phyloP scores from a whole-genome alignment of 2,888 invertebrate genomes.

The Dorcus parallelipipedus region DNA sequence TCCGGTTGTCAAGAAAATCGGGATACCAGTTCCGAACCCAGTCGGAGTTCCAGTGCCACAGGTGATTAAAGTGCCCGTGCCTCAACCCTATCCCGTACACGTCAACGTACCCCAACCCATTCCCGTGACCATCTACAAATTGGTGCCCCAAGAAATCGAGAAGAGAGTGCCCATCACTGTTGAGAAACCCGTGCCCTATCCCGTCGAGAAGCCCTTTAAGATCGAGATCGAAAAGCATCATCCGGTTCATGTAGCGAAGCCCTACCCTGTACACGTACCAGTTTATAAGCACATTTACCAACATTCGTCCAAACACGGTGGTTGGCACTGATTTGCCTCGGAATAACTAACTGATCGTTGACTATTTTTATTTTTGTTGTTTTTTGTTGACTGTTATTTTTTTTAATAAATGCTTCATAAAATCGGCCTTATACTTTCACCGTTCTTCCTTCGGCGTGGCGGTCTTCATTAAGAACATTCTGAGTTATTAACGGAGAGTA shows the following conservation, averaged over 20 bases:
- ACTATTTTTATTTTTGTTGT: no score
- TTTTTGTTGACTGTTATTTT: no score
- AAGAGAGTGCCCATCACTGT: slow-evolving; percentile 72
- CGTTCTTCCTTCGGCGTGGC: no score
- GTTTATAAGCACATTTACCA: slow-evolving; percentile 69
- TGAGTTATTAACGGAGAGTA: no score
- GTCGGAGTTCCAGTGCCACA: slow-evolving; percentile 69
- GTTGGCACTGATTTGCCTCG: neutral
- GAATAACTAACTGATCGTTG: no score
- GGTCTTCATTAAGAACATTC: no score
- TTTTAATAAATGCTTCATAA: no score
- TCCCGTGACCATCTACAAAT: slow-evolving; percentile 69
- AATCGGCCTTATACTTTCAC: no score
- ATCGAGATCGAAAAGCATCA: slow-evolving; percentile 74
- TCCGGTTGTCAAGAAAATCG: slow-evolving; percentile 69
- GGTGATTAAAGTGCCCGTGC: slow-evolving; percentile 68
- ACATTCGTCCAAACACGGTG: neutral
- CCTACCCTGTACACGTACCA: slow-evolving; percentile 71
- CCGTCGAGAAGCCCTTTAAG: slow-evolving; percentile 72
- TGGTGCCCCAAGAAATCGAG: slow-evolving; percentile 69
- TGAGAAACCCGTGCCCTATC: slow-evolving; percentile 68
- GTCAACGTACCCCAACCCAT: slow-evolving; percentile 69
- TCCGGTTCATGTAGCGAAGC: slow-evolving; percentile 61
- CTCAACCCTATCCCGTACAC: slow-evolving; percentile 73
- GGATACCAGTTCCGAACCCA: slow-evolving; percentile 69